Percentiles rank a stretch among this genome's conserved stretches.
These are phyloP conservation scores for Phalacrocorax aristotelis DNA, from an alignment of 2,113 vertebrate species.

Conservation along the genomic window DNA sequence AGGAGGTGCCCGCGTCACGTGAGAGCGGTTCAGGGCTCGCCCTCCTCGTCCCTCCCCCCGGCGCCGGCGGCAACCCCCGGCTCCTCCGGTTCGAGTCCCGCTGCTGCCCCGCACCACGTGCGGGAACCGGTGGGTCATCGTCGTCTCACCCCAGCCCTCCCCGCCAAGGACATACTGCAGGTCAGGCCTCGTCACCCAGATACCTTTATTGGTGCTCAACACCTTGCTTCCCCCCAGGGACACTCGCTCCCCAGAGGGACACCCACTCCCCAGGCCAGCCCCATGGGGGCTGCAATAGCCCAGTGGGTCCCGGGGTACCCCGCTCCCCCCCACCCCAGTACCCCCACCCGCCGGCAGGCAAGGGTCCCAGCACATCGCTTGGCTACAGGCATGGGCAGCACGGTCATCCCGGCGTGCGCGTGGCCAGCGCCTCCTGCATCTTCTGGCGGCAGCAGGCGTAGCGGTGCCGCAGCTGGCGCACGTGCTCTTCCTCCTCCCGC, in stretches of 20 bases:
- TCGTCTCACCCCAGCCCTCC: no score
- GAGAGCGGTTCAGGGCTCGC: no score
- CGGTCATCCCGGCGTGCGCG: conserved; percentile 81
- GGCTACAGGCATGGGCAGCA: rapidly evolving
- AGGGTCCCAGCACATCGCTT: neutral
- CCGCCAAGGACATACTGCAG: no score
- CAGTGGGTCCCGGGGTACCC: neutral
- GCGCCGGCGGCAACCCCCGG: no score
- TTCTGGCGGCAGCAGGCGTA: conserved; percentile 84
- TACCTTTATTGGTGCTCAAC: neutral
- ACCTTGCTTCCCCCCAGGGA: neutral
- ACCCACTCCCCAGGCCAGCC: conserved; percentile 14
- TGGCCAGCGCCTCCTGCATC: conserved; percentile 84
- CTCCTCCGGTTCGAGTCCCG: no score
- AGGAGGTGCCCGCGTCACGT: no score
- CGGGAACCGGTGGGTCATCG: no score
- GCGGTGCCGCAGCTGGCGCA: conserved; percentile 86
- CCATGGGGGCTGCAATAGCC: neutral
- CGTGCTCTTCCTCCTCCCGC: conserved; percentile 90
- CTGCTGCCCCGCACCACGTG: no score
- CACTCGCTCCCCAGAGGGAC: neutral
- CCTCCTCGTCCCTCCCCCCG: no score
- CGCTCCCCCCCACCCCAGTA: neutral
- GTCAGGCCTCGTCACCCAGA: no score
- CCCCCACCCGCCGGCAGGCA: neutral